Percentiles rank a stretch among this genome's conserved stretches.
These are phyloP conservation scores for Polyommatus icarus DNA, from an alignment of 2,888 invertebrate genomes.

Conservation along the genomic window DNA sequence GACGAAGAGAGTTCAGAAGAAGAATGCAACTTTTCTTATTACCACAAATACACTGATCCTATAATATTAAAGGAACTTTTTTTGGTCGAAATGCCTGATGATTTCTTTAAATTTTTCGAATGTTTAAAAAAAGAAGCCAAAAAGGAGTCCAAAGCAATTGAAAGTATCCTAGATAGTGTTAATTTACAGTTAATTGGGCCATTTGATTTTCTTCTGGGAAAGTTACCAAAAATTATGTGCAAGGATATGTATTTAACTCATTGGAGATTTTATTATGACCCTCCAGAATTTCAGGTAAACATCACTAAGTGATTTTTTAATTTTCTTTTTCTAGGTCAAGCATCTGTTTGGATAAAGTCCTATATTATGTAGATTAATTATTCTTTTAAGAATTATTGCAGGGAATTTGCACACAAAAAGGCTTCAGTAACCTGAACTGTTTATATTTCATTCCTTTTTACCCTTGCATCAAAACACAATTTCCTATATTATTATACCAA, in stretches of 20 bases:
- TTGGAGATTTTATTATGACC: constrained; percentile 96
- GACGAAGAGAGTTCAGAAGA: not conserved
- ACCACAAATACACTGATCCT: constrained; percentile 72
- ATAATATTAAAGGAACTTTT: constrained; percentile 86
- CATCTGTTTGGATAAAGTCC: too few species aligned
- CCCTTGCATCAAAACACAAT: too few species aligned
- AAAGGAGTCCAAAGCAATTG: constrained; percentile 55
- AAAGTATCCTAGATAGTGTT: constrained; percentile 82
- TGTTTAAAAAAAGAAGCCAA: constrained; percentile 82
- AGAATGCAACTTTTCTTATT: constrained; percentile 55
- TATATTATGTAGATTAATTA: too few species aligned
- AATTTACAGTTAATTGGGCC: constrained; percentile 91
- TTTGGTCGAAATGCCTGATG: constrained; percentile 92
- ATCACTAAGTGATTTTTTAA: not conserved
- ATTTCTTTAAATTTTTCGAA: constrained; percentile 92
- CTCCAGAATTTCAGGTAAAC: constrained; percentile 93
- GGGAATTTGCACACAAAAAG: too few species aligned
- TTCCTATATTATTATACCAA: too few species aligned
- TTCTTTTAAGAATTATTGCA: too few species aligned
- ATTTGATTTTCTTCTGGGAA: constrained; percentile 88
- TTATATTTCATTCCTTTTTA: too few species aligned
- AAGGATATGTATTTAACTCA: constrained; percentile 86
- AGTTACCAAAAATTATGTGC: constrained; percentile 77
- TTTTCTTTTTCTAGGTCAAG: too few species aligned
- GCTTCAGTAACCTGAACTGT: too few species aligned